Evolutionary conservation across 2,888 invertebrate species (phyloP).

Genomic region (Phyllotreta striolata): DNA sequence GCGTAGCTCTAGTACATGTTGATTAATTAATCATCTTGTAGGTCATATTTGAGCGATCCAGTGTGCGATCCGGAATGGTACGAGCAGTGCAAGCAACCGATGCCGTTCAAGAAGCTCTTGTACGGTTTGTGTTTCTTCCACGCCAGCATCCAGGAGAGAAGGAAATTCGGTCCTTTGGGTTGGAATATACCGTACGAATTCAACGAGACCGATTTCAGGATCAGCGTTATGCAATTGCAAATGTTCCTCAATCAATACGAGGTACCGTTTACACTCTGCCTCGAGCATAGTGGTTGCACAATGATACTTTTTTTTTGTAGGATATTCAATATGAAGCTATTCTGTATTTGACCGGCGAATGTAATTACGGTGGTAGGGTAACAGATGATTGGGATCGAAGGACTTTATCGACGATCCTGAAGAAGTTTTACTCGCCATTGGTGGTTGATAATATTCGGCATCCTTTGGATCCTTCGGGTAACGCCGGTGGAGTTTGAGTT

Average conservation of each 20-base stretch:
- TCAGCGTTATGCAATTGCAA: slow-evolving; percentile 87
- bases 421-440: slow-evolving; percentile 78
- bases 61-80: slow-evolving; percentile 89
- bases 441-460: slow-evolving; percentile 72
- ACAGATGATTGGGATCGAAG: slow-evolving; percentile 96
- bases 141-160: slow-evolving; percentile 87
- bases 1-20: neutral
- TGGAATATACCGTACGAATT: slow-evolving; percentile 98
- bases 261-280: too few species aligned
- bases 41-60: slow-evolving; percentile 85
- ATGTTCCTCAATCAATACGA: slow-evolving; percentile 86
- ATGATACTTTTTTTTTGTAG: too few species aligned
- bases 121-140: slow-evolving; percentile 95
- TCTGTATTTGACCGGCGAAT: slow-evolving; percentile 91
- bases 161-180: slow-evolving; percentile 91
- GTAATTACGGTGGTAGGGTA: slow-evolving; percentile 95
- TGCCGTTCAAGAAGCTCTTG: slow-evolving; percentile 83
- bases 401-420: slow-evolving; percentile 81
- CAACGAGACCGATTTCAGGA: slow-evolving; percentile 92
- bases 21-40: slow-evolving; percentile 16
- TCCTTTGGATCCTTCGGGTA: slow-evolving; percentile 72
- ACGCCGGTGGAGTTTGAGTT: neutral
- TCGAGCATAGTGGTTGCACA: too few species aligned
- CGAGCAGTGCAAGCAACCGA: slow-evolving; percentile 78
- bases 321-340: slow-evolving; percentile 87